Base-by-base conservation (phyloP, 2,888 invertebrate species). In the Lamellibrachia columna region DNA sequence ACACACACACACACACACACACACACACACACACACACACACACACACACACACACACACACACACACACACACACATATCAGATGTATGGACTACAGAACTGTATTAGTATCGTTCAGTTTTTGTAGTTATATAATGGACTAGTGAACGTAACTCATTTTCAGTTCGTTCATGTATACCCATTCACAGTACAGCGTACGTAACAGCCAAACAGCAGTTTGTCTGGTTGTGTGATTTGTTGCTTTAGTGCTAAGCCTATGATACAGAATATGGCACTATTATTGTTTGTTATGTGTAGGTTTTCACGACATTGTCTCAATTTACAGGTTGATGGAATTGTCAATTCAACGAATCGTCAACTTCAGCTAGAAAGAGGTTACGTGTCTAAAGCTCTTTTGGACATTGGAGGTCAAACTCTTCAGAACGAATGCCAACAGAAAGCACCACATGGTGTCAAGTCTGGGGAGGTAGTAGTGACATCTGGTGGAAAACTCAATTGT, bases 291-390 rank as follows among this genome's bases (percentile, higher is more conserved):
- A 75, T 22, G 22, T 75, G 22, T 75, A 3, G 2, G 6, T 75
- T 75, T 6, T 75, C 75, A 75, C 75, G 1, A 75, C 22, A 22
- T 75, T 2, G 22, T 22, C 6, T n/a, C 22, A 11, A 40, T n/a
- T 75, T 75, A n/a, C 75, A 75, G 75, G 75, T 75, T 75, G 75
- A 75, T 75, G 75, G 22, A 75, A 75, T 75, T 75, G 75, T 75
- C 75, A 75, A 75, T 6, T 75, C 75, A 22, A 75, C 75, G 2
- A 75, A 75, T 75, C 75, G 2, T 6, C 75, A 75, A 3, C 75
- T 75, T 2, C 15, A 75, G 75, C n/a, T 75, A n/a, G 75, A 75
- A 6, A 75, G 4, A 75, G 75, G 75, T 22, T n/a, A 22, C 3
- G 75, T 75, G 15, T 75, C 75, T 6, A 75, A 75, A 75, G 75